Base-by-base conservation (phyloP, 2,797 vertebrate genomes). In the Darevskia nairensis region DNA sequence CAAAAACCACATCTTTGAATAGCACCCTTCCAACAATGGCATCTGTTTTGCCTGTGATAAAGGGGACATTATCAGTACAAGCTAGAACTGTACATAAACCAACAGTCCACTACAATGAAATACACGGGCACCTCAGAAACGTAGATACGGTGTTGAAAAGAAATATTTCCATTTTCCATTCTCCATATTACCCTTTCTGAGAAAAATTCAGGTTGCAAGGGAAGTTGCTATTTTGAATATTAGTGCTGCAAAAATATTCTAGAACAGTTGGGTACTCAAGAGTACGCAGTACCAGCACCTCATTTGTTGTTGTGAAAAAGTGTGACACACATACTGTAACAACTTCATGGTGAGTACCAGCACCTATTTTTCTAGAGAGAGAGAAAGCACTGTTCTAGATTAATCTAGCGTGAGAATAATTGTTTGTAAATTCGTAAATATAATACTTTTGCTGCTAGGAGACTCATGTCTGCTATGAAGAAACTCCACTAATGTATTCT, bases 1-100 rank as follows among this genome's bases (percentile, higher is more conserved):
- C 79, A 93, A 91, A 55, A 90, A 19, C 15, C 23, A 83, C 2
- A 91, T 7, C 23, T 55, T 88, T 84, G 75, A 85, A 79, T 41
- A 84, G 66, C 27, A 80, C 15, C 50, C 88, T 59, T 79, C 46
- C 59, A 76, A 19, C 41, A 9, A 68, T 3, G 19, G 17, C 69
- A 82, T 77, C 25, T 46, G 21, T 78, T 87, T 72, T 82, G 21
- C 4, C 32, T 84, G 1, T 19, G 72, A 85, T 27, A 80, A 71
- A 85, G 41, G 1, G 0, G 2, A 72, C 23, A 64, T 68, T 75
- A 86, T 6, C 17, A 76, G 68, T 75, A 92, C 0, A 3, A 86
- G 11, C 55, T 75, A 79, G 91, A 35, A 55, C 2, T 46, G 50
- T 11, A 91, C 23, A 19, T 89, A 86, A 94, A 85, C 0, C 21